Evolutionary conservation across 2,888 invertebrate genomes (phyloP), one percentile per base, ranked within the genome.

Genomic region (Dexiosoma caninum): DNA sequence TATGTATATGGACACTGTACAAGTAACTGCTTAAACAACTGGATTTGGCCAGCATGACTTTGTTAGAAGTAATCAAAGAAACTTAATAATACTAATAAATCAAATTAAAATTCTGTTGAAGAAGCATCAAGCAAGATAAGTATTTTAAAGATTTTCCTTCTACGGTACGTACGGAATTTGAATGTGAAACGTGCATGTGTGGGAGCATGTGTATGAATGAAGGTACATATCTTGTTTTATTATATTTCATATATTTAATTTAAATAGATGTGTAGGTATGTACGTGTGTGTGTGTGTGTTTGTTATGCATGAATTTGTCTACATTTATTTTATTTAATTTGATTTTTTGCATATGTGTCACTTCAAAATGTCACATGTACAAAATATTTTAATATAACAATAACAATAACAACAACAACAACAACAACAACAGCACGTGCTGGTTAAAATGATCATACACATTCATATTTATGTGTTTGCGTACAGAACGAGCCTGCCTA

Each of bases 41-140:
- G 19, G 46, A 35, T 55, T 62, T 55, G 69, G 62, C 55, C 70
- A 70, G 62, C 77, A 77, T 70, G 62, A 70, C 76, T 62, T 77
- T 57, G 40, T 70, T 16, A 70, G 60, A 55, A 70, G 55, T 77
- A 77, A 23, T 77, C 62, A 62, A 35, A 62, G 27, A 53, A 77
- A 57, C 55, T 57, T 70, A 77, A 77, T 77, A 55, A 62, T 70
- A 55, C 77, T 70, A 70, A 77, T 77, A 77, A 77, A 70, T 77
- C 77, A 77, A 70, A 70, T 70, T 77, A 70, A 70, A 64, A 77
- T 69, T 76, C 60, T 76, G 60, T 62, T 69, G 8, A 69, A 62
- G 57, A 66, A 66, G 30, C 19, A 64, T 55, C 44, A 44, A 44
- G 16, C 42, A 30, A 12, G 67, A 60, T 67, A 57, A 57, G 57